Evolutionary conservation across 2,113 vertebrate species (phyloP).

Genomic region (Periophthalmodon schlosseri): DNA sequence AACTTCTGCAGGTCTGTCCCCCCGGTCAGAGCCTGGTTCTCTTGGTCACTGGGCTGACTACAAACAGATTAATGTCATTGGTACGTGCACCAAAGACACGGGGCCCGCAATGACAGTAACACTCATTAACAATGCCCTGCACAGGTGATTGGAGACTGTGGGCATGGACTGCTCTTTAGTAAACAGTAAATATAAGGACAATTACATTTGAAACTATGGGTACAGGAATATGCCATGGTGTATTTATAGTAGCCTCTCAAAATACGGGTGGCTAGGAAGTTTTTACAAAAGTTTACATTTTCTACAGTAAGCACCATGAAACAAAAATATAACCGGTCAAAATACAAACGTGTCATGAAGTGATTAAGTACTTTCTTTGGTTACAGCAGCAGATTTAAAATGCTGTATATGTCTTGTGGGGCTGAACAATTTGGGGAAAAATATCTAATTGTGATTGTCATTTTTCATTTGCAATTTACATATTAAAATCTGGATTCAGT

Average conservation of each 20-base stretch:
- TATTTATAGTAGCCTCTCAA: background rate
- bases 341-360: background rate
- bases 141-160: background rate
- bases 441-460: no score
- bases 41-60: slow-evolving; percentile 66
- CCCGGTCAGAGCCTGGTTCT: slow-evolving; percentile 65
- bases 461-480: no score
- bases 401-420: no score
- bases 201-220: background rate
- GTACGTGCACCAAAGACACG: slow-evolving; percentile 3
- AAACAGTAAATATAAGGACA: slow-evolving; percentile 1
- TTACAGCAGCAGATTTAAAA: no score
- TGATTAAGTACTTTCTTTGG: background rate
- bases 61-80: slow-evolving; percentile 18
- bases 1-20: slow-evolving; percentile 71
- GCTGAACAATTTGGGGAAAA: no score
- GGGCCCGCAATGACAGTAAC: background rate
- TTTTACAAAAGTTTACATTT: background rate
- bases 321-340: background rate
- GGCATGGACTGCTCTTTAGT: background rate
- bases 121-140: background rate
- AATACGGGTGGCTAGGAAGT: background rate
- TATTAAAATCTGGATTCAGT: no score
- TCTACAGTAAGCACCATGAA: background rate
- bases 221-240: background rate